Conservation (phyloP, 2,888 invertebrate species). For the Ellobium chinense region DNA sequence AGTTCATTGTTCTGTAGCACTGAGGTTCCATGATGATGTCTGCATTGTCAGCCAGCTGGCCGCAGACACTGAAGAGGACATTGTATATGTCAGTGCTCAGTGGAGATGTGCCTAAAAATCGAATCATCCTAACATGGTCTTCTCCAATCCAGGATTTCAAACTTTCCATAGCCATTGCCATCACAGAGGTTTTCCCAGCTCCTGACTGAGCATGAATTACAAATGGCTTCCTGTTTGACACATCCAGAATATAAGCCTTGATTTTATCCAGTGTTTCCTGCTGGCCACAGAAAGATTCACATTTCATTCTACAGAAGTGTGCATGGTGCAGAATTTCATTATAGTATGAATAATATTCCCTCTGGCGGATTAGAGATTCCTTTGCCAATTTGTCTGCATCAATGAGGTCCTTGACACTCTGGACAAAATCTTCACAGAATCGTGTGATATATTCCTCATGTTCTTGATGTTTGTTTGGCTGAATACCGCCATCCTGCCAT, state of each 20-base stretch:
- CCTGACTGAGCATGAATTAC: constrained; percentile 71
- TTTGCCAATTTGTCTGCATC: constrained; percentile 48
- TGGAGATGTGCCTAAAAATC: constrained; percentile 70
- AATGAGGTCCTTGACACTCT: constrained; percentile 59
- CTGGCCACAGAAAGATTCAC: constrained; percentile 72
- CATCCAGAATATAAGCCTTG: constrained; percentile 43
- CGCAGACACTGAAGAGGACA: constrained; percentile 63
- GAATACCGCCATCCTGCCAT: constrained; percentile 65
- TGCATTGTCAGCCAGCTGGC: constrained; percentile 64
- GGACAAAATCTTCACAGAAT: constrained; percentile 64
- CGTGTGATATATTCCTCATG: constrained; percentile 63
- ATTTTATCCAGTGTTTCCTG: constrained; percentile 57
- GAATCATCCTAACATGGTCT: constrained; percentile 45
- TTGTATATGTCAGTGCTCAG: constrained; percentile 60
- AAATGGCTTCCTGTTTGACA: constrained; percentile 54
- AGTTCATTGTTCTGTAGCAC: constrained; percentile 61
- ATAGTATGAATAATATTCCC: constrained; percentile 66
- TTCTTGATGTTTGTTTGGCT: constrained; percentile 53
- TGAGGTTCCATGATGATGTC: constrained; percentile 68
- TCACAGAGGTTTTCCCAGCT: constrained; percentile 71
- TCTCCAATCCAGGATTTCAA: constrained; percentile 60
- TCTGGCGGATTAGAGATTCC: constrained; percentile 54
- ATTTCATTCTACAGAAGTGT: constrained; percentile 69
- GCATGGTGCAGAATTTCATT: constrained; percentile 73
- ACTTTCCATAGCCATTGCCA: constrained; percentile 70